Conservation (phyloP, 2,888 invertebrate species). For the Leucoptera coffeella region DNA sequence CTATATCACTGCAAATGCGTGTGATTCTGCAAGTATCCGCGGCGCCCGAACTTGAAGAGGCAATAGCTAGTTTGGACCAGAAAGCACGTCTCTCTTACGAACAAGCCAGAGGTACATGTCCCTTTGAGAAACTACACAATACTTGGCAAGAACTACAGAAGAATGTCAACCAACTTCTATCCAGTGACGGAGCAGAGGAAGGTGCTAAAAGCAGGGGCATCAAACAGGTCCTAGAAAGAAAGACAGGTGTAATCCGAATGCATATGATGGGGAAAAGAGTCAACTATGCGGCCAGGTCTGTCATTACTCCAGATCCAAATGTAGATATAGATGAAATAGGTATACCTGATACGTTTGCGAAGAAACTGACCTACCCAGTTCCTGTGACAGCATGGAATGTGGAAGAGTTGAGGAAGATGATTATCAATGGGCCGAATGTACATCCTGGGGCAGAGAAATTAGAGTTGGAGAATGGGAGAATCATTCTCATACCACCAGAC, state of each 20-base stretch:
- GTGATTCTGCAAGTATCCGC: constrained; percentile 59
- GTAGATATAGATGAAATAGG: constrained; percentile 95
- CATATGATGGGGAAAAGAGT: constrained; percentile 99
- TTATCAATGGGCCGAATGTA: constrained; percentile 85
- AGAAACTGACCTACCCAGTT: constrained; percentile 86
- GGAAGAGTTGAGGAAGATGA: constrained; percentile 73
- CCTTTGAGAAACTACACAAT: constrained; percentile 71
- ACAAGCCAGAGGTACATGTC: constrained; percentile 47
- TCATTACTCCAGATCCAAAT: constrained; percentile 98
- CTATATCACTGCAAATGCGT: constrained; percentile 13
- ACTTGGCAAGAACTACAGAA: constrained; percentile 79
- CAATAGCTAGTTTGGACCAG: constrained; percentile 54
- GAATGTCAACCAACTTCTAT: constrained; percentile 60
- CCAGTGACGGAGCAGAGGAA: constrained; percentile 47
- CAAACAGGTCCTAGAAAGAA: constrained; percentile 90
- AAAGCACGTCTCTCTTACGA: constrained; percentile 47
- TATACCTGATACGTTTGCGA: constrained; percentile 91
- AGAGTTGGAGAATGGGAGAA: constrained; percentile 70
- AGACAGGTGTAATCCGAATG: constrained; percentile 90
- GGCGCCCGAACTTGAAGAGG: constrained; percentile 31
- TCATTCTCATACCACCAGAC: constrained; percentile 58
- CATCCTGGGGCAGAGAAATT: constrained; percentile 89
- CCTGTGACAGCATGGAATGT: constrained; percentile 94
- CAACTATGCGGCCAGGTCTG: constrained; percentile 93
- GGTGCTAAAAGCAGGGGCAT: constrained; percentile 50